These are phyloP conservation scores for Erythrolamprus reginae DNA, from an alignment of 2,113 vertebrate species.

Conservation along the genomic window DNA sequence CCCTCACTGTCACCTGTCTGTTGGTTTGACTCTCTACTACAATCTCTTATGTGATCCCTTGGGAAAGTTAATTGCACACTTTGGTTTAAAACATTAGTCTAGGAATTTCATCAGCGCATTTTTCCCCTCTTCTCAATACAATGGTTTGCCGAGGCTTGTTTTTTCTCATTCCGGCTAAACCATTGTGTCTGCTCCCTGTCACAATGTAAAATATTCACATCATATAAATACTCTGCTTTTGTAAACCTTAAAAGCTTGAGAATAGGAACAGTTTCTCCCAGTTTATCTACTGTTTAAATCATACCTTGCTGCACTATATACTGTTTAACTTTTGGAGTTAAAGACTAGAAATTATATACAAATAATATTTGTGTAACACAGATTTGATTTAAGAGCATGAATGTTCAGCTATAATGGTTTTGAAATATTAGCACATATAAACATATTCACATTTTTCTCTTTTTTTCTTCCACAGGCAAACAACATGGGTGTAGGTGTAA, in stretches of 20 bases:
- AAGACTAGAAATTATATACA: not conserved
- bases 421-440: not conserved
- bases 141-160: not conserved
- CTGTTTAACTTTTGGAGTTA: not conserved
- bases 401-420: not conserved
- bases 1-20: too few relatives aligned
- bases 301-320: too few relatives aligned
- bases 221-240: not conserved
- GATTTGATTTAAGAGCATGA: not conserved
- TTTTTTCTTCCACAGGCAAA: slow-evolving; percentile 75
- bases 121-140: not conserved
- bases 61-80: not conserved
- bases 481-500: slow-evolving; percentile 86
- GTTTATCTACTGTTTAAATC: not conserved
- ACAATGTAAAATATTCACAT: not conserved
- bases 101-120: not conserved
- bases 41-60: not conserved
- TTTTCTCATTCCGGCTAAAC: not conserved
- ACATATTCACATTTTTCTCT: not conserved
- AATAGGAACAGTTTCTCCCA: not conserved
- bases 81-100: not conserved
- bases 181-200: not conserved
- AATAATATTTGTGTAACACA: not conserved
- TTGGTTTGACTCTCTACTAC: not conserved
- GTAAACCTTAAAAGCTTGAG: not conserved